phyloP scores from a whole-genome alignment of 2,797 vertebrate species.

The Platyrinchus mystaceus region DNA sequence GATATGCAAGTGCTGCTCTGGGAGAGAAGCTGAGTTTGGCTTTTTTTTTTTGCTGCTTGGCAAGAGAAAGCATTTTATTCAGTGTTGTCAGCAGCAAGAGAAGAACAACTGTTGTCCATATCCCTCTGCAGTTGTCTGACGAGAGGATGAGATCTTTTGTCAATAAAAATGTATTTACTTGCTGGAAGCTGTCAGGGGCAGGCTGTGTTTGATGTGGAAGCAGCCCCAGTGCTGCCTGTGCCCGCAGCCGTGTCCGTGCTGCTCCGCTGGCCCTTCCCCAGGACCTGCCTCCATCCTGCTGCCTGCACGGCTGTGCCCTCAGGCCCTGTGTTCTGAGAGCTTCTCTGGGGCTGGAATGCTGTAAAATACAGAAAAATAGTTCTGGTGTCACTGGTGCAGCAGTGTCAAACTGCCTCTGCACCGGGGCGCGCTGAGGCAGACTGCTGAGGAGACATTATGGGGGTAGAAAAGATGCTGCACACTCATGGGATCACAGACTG shows the following conservation, averaged over 20 bases:
- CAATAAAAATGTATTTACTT: not conserved
- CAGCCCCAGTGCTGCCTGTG: not conserved
- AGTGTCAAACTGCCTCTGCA: not conserved
- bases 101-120: not conserved
- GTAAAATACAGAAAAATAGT: rapidly evolving
- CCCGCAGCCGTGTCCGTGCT: rapidly evolving
- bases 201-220: not conserved
- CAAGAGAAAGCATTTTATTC: not conserved
- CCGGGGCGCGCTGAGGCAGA: rapidly evolving
- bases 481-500: rapidly evolving
- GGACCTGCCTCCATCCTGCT: not conserved
- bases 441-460: rapidly evolving
- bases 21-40: not conserved
- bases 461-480: not conserved
- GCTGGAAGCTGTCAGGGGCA: not conserved
- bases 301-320: not conserved
- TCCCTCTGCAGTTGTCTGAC: not conserved
- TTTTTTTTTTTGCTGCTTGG: not conserved
- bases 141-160: not conserved
- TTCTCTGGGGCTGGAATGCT: not conserved
- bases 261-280: not conserved
- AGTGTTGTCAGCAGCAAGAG: not conserved
- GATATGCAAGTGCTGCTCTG: not conserved
- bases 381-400: not conserved
- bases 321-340: rapidly evolving